These are phyloP conservation scores for Chionomys nivalis DNA, from an alignment of 2,113 vertebrate genomes.

Conservation along the genomic window DNA sequence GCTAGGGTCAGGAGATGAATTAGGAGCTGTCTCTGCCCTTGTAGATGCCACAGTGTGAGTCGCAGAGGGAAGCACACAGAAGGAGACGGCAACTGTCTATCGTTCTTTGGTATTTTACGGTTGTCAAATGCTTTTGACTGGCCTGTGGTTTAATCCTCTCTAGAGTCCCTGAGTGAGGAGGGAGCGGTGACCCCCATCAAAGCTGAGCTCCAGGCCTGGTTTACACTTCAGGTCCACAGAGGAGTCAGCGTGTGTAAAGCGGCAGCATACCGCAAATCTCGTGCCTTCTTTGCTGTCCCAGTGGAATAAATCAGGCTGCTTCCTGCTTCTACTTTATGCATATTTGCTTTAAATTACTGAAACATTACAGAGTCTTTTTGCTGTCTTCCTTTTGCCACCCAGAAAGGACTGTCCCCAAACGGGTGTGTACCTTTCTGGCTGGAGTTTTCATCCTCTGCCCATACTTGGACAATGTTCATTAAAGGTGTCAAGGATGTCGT, in stretches of 20 bases:
- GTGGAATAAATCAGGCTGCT: not conserved
- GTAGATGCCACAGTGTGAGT: not conserved
- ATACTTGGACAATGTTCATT: no score
- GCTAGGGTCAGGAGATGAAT: not conserved
- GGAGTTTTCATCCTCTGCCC: not conserved
- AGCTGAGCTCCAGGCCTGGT: not conserved
- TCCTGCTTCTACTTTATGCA: not conserved
- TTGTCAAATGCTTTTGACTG: not conserved
- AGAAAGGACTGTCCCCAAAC: not conserved
- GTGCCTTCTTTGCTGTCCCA: rapidly evolving
- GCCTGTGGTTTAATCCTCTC: not conserved
- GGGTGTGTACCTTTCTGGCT: not conserved
- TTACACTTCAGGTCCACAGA: not conserved
- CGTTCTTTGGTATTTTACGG: not conserved
- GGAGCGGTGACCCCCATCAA: rapidly evolving
- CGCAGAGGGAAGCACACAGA: not conserved
- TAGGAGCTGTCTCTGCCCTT: not conserved
- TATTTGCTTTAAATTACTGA: not conserved
- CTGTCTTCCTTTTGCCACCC: not conserved
- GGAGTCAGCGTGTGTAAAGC: rapidly evolving
- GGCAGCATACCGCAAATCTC: rapidly evolving
- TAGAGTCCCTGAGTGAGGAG: not conserved
- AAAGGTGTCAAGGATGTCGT: not conserved
- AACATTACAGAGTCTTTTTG: not conserved
- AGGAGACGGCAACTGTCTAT: not conserved